Conservation (phyloP, 2,113 vertebrate species). For the Alligator mississippiensis region DNA sequence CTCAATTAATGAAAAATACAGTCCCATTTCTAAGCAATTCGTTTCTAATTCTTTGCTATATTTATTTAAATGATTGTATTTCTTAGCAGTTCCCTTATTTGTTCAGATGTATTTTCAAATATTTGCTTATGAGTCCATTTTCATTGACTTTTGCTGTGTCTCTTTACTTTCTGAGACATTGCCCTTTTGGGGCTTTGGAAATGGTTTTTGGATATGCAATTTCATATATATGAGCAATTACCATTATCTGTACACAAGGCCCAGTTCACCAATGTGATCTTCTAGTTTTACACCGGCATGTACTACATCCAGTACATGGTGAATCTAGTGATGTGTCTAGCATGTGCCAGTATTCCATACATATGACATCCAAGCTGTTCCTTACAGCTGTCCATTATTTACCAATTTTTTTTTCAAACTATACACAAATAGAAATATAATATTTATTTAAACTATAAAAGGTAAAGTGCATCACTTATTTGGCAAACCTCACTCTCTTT, state of each 20-base stretch:
- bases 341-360: neutral
- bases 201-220: neutral
- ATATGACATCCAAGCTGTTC: neutral
- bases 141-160: neutral
- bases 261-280: neutral
- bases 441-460: neutral
- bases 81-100: constrained; percentile 3
- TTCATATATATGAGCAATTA: neutral
- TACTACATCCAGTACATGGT: neutral
- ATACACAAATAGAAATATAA: neutral
- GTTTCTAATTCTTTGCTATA: constrained; percentile 16
- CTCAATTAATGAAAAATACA: constrained; percentile 36
- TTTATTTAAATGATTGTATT: constrained; percentile 54
- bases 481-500: too few species aligned
- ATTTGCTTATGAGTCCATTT: neutral
- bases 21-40: constrained; percentile 47
- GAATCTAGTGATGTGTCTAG: neutral
- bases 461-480: neutral
- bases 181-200: neutral
- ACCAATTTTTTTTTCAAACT: neutral
- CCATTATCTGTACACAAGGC: neutral
- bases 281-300: neutral
- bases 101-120: neutral
- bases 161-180: neutral
- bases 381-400: neutral